Evolutionary conservation across 2,797 vertebrate species (phyloP).

Genomic region (Prionace glauca): DNA sequence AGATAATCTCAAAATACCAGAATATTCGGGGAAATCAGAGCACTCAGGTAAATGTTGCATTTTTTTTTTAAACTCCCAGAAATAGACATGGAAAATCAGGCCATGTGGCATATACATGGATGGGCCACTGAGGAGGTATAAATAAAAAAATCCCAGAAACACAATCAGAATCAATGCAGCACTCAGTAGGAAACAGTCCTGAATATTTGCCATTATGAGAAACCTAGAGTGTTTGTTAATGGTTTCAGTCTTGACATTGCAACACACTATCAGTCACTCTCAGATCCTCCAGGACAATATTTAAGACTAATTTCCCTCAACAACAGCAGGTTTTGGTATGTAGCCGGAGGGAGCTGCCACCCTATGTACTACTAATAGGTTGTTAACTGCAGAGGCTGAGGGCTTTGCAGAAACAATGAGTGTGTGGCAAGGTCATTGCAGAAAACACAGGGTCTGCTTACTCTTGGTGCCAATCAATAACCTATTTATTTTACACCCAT

Average conservation of each 20-base stretch:
- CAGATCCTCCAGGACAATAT: constrained; percentile 20
- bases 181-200: neutral
- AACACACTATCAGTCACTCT: constrained; percentile 19
- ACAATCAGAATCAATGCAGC: neutral
- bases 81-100: neutral
- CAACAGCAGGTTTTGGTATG: constrained; percentile 8
- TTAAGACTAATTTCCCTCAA: constrained; percentile 25
- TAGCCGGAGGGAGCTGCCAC: constrained; percentile 16
- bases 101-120: neutral
- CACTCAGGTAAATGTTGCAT: neutral
- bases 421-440: constrained; percentile 29
- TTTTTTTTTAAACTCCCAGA: too few species aligned
- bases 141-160: neutral
- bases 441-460: constrained; percentile 30
- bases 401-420: neutral
- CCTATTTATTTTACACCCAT: constrained; percentile 31
- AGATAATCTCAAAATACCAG: neutral
- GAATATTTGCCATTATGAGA: constrained; percentile 24
- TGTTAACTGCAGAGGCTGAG: constrained; percentile 29
- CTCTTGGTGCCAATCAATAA: constrained; percentile 32
- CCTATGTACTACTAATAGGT: constrained; percentile 26
- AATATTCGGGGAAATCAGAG: neutral
- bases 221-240: neutral
- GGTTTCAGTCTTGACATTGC: neutral
- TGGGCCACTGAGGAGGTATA: neutral